phyloP scores from a whole-genome alignment of 2,888 invertebrate species.

The Phengaris arion region DNA sequence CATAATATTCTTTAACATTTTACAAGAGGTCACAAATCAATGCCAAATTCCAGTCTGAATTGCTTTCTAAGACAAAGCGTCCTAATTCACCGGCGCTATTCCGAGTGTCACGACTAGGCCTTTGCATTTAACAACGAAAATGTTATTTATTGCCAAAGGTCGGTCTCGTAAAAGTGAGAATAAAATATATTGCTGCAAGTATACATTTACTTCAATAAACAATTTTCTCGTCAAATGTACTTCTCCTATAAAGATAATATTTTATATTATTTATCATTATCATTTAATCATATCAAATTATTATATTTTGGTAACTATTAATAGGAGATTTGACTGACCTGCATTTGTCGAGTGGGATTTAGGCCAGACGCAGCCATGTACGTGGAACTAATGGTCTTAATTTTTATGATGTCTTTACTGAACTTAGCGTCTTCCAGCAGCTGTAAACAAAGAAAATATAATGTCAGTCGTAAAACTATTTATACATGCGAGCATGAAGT shows the following conservation, averaged over 20 bases:
- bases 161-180: not conserved
- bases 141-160: slow-evolving; percentile 7
- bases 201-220: not conserved
- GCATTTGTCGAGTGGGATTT: slow-evolving; percentile 81
- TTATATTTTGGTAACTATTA: too few species aligned
- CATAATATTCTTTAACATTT: slow-evolving; percentile 4
- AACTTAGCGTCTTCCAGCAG: slow-evolving; percentile 91
- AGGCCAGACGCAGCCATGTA: slow-evolving; percentile 98
- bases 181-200: not conserved
- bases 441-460: slow-evolving; percentile 69
- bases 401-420: slow-evolving; percentile 92
- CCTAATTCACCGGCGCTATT: not conserved
- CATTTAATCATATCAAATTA: too few species aligned
- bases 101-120: slow-evolving; percentile 15
- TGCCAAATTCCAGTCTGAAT: slow-evolving; percentile 12
- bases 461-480: not conserved
- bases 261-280: too few species aligned
- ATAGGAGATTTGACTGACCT: slow-evolving; percentile 47
- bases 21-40: slow-evolving; percentile 19
- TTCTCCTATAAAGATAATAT: too few species aligned
- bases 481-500: not conserved
- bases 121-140: slow-evolving; percentile 12
- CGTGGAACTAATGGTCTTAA: slow-evolving; percentile 96
- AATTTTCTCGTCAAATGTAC: not conserved
- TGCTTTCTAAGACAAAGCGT: slow-evolving; percentile 19